Conservation (phyloP, 2,888 invertebrate genomes). For the Bimastos eiseni region DNA sequence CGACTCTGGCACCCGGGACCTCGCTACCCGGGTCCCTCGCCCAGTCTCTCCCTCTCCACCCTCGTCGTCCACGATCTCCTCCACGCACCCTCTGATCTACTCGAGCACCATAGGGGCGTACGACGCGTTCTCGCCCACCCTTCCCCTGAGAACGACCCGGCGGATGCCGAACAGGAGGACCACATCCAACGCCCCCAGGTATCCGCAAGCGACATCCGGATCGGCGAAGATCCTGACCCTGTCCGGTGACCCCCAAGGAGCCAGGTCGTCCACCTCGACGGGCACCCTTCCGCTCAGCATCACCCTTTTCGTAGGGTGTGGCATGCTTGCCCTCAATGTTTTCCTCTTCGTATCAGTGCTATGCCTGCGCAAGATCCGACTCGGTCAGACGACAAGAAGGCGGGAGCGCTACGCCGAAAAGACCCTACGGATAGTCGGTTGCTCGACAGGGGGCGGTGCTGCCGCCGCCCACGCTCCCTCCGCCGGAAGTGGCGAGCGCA, state of each 20-base stretch:
- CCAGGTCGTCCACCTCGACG: background rate
- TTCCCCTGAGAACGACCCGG: background rate
- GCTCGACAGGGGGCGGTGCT: background rate
- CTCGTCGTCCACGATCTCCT: background rate
- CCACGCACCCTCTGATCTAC: background rate
- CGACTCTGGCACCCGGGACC: conserved; percentile 62
- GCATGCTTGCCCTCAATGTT: conserved; percentile 85
- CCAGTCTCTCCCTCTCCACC: background rate
- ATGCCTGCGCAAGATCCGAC: conserved; percentile 29
- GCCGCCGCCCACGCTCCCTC: background rate
- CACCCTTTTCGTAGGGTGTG: conserved; percentile 86
- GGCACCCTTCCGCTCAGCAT: conserved; percentile 50
- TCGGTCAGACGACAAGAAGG: background rate
- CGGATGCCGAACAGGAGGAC: background rate
- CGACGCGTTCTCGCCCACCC: conserved; percentile 19
- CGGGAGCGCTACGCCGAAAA: background rate
- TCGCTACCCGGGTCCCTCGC: background rate
- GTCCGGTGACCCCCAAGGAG: background rate
- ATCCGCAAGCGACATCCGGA: background rate
- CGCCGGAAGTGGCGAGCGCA: conserved; percentile 19
- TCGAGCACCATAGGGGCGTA: background rate
- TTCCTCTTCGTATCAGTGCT: conserved; percentile 86
- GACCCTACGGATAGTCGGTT: conserved; percentile 7
- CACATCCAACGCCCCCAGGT: background rate
- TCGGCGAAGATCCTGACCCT: background rate